A percentile compares a stretch with the other conserved stretches of the same genome.
These are phyloP conservation scores for Peucedramus taeniatus DNA, from an alignment of 2,113 vertebrate species.

Conservation along the genomic window DNA sequence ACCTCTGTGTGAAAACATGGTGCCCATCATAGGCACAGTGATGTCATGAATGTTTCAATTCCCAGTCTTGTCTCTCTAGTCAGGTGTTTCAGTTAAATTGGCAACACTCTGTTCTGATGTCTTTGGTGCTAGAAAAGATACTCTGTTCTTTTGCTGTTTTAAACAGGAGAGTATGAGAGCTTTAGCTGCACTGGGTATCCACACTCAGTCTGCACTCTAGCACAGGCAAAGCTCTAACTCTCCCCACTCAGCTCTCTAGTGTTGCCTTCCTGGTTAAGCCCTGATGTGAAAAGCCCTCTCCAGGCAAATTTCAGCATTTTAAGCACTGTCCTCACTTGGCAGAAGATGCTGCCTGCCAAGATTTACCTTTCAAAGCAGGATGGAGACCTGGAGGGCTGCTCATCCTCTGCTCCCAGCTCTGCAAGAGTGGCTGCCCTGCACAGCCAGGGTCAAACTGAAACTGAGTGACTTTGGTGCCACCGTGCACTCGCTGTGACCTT, in stretches of 20 bases:
- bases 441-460: not conserved
- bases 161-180: not conserved
- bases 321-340: not conserved
- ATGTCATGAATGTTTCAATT: not conserved
- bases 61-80: not conserved
- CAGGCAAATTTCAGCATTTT: slow-evolving; percentile 31
- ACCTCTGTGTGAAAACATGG: not conserved
- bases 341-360: not conserved
- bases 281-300: slow-evolving; percentile 44
- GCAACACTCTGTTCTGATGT: not conserved
- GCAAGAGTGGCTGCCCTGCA: not conserved
- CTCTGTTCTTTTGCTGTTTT: slow-evolving; percentile 4
- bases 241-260: not conserved
- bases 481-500: rapidly evolving
- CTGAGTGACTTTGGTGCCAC: not conserved
- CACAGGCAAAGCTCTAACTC: not conserved
- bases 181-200: not conserved
- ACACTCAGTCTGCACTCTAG: not conserved
- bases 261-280: not conserved
- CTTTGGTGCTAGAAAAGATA: not conserved
- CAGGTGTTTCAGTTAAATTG: not conserved
- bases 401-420: not conserved
- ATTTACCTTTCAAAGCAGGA: not conserved
- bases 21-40: not conserved
- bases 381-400: not conserved